These are phyloP conservation scores for Euphonia xanthogaster DNA, from an alignment of 2,797 vertebrate genomes.

Conservation along the genomic window DNA sequence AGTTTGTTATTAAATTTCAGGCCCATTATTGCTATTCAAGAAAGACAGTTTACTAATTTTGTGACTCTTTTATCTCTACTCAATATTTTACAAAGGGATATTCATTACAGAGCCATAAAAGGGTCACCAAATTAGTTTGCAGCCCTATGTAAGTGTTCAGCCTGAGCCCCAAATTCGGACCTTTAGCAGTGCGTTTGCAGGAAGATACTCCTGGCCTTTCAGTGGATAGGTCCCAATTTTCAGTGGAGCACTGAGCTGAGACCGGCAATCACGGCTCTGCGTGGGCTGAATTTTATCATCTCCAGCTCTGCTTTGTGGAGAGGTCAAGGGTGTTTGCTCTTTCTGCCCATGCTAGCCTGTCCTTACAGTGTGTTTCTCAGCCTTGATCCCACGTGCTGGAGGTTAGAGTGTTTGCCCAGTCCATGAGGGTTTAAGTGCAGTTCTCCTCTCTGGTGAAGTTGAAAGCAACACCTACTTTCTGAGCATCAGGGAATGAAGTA, in stretches of 20 bases:
- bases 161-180: not conserved
- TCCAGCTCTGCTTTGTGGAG: not conserved
- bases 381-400: not conserved
- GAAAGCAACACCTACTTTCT: not conserved
- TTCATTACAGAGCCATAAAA: not conserved
- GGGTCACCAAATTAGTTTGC: not conserved
- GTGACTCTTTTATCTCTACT: not conserved
- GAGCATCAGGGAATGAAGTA: not conserved
- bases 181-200: not conserved
- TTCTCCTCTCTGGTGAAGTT: not conserved
- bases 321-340: not conserved
- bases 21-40: not conserved
- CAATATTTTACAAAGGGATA: not conserved
- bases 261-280: not conserved
- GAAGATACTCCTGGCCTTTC: not conserved
- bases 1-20: not conserved
- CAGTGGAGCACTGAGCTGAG: not conserved
- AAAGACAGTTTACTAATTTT: not conserved
- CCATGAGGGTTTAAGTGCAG: not conserved
- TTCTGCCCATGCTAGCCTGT: not conserved
- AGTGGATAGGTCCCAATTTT: not conserved
- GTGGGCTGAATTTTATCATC: not conserved
- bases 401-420: not conserved
- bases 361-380: not conserved
- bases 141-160: not conserved